Base-by-base conservation (phyloP, 2,113 vertebrate species). In the Esox niger region DNA sequence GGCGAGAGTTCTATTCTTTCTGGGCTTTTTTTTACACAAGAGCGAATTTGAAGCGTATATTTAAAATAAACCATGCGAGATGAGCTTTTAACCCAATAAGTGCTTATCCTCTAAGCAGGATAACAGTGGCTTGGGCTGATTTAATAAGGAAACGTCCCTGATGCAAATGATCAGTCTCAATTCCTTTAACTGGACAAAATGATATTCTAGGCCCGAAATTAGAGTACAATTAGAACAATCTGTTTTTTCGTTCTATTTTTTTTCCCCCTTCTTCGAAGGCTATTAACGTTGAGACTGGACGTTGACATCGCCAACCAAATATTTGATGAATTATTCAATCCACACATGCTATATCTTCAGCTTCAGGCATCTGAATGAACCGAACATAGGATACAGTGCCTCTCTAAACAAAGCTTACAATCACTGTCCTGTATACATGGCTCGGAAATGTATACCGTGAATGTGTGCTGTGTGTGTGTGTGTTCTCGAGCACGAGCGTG, bases 31-130 rank as follows among this genome's bases (percentile, higher is more conserved):
- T 83, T 89, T 89, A 88, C 79, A 86, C 81, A 70, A 81, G 84
- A 88, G 85, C 87, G 88, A 85, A 82, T 89, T 79, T 87, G 81
- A 87, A 86, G 86, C 87, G 84, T 89, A 91, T 90, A 90, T 93
- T 91, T 88, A 90, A 92, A 91, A 91, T 88, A 89, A 90, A 90
- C 84, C 88, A 85, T 86, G 82, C 64, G 75, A 91, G 91, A 92
- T 92, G 89, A 91, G 90, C 85, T 90, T 93, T 92, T 93, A 93
- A 93, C 91, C 90, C 91, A 92, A 91, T 91, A 91, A 93, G 90
- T 88, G 91, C 88, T 87, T 85, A 88, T 89, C 85, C 90, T 88
- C 88, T 87, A 85, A 85, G 88, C 87, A 86, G 88, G 82, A 57
- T 88, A 91, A 91, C 89, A 88, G 89, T 88, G 87, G 88, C 88